A percentile compares a stretch with the other conserved stretches of the same genome.
Evolutionary conservation across 2,113 vertebrate species (phyloP).

Genomic region (Oryzias melastigma): DNA sequence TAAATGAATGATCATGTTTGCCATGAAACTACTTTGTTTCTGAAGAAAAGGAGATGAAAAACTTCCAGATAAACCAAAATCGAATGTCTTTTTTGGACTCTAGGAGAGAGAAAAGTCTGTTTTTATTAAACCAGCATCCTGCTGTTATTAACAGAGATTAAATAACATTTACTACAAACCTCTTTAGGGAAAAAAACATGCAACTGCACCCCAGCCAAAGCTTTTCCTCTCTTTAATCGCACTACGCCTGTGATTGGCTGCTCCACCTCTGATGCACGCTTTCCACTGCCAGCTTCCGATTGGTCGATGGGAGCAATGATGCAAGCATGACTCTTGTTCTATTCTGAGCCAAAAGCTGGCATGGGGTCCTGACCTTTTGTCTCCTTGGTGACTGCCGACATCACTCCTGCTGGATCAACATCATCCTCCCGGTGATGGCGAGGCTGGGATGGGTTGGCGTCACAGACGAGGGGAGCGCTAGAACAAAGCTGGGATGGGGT

Average conservation of each 20-base stretch:
- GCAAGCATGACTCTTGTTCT: constrained; percentile 64
- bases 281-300: constrained; percentile 15
- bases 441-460: neutral
- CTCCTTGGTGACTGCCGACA: constrained; percentile 64
- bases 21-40: neutral
- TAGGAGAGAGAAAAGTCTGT: too few species aligned
- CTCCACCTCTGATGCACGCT: constrained; percentile 10
- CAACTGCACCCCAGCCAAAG: neutral
- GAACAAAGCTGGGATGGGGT: constrained; percentile 1
- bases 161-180: too few species aligned
- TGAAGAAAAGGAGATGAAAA: too few species aligned
- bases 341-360: constrained; percentile 49
- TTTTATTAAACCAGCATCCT: too few species aligned
- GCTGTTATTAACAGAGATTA: too few species aligned
- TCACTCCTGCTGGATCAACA: constrained; percentile 17
- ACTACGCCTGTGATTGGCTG: constrained; percentile 11
- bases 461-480: neutral
- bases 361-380: constrained; percentile 55
- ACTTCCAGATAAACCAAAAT: too few species aligned
- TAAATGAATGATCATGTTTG: neutral
- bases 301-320: constrained; percentile 33
- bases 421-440: neutral
- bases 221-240: constrained; percentile 1
- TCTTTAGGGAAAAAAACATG: too few species aligned
- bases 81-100: too few species aligned